These are phyloP conservation scores for Actias luna DNA, from an alignment of 2,888 invertebrate species.

Conservation along the genomic window DNA sequence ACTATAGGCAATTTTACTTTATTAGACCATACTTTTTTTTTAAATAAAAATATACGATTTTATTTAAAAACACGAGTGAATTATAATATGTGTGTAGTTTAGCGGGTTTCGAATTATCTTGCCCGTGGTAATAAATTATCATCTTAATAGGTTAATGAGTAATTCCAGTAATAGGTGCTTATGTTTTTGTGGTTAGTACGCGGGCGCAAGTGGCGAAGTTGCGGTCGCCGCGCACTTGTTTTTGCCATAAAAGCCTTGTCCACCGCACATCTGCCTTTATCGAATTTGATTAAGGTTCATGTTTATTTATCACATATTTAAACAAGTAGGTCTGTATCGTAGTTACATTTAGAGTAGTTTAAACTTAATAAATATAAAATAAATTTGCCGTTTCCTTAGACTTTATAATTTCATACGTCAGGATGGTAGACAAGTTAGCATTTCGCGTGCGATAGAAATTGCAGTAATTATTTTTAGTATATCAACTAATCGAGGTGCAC, in stretches of 20 bases:
- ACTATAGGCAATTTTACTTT: neutral
- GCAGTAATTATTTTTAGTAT: neutral
- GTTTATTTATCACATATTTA: conserved; percentile 72
- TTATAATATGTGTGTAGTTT: conserved; percentile 42
- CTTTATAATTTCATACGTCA: conserved; percentile 24
- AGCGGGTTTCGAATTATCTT: conserved; percentile 68
- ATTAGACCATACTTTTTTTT: neutral
- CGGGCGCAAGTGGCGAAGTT: conserved; percentile 58
- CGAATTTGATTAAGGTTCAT: conserved; percentile 80
- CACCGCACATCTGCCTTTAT: conserved; percentile 73
- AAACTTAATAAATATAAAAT: conserved; percentile 20
- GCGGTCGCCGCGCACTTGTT: conserved; percentile 60
- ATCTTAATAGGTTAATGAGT: conserved; percentile 80
- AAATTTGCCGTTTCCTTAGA: conserved; percentile 29
- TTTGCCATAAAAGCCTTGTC: conserved; percentile 66
- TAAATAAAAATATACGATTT: conserved; percentile 18
- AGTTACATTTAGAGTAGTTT: conserved; percentile 45
- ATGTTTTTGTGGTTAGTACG: conserved; percentile 57
- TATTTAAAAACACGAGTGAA: conserved; percentile 38
- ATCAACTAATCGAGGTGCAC: neutral
- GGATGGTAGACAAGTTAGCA: neutral
- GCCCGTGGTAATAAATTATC: conserved; percentile 72
- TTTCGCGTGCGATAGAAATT: neutral
- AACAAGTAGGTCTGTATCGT: conserved; percentile 46
- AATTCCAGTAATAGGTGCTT: conserved; percentile 65